phyloP scores from a whole-genome alignment of 30 jellyfish, hydroid and myxozoan species.

The Phacellophora camtschatica region DNA sequence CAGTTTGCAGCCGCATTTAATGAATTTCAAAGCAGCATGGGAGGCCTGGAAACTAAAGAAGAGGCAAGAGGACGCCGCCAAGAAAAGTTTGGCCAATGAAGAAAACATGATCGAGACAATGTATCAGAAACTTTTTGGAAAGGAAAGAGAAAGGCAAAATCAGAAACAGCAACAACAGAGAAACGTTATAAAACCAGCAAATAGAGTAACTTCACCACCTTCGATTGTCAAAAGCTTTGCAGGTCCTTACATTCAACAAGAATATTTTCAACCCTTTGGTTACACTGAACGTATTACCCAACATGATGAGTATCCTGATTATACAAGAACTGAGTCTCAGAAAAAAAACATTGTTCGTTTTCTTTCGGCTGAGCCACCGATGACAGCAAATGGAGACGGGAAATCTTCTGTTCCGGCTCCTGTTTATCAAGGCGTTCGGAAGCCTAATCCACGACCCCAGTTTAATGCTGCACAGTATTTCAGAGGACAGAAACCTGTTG shows the following conservation, averaged over 20 bases:
- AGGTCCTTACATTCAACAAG: background rate
- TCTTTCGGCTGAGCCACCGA: background rate
- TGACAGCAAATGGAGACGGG: slow-evolving; percentile 9
- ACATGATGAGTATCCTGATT: slow-evolving; percentile 2
- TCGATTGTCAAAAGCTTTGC: background rate
- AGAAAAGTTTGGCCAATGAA: slow-evolving; percentile 19
- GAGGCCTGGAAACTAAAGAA: slow-evolving; percentile 38
- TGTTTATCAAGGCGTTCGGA: background rate
- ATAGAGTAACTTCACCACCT: background rate
- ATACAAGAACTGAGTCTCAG: slow-evolving; percentile 8
- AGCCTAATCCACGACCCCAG: background rate
- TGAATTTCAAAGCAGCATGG: slow-evolving; percentile 44
- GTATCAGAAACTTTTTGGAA: slow-evolving; percentile 24
- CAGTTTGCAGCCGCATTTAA: background rate
- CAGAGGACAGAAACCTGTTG: background rate
- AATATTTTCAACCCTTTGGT: background rate
- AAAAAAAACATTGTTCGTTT: slow-evolving; percentile 4
- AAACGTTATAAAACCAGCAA: background rate
- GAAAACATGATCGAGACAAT: slow-evolving; percentile 19
- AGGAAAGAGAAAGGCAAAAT: background rate
- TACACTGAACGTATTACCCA: background rate
- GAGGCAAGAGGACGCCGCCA: slow-evolving; percentile 57
- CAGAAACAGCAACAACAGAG: background rate
- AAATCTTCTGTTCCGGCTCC: slow-evolving; percentile 45
- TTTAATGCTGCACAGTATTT: background rate